Percentiles rank a stretch among this genome's conserved stretches.
Conservation (phyloP, 2,888 invertebrate genomes). For the Lathronympha strigana region DNA sequence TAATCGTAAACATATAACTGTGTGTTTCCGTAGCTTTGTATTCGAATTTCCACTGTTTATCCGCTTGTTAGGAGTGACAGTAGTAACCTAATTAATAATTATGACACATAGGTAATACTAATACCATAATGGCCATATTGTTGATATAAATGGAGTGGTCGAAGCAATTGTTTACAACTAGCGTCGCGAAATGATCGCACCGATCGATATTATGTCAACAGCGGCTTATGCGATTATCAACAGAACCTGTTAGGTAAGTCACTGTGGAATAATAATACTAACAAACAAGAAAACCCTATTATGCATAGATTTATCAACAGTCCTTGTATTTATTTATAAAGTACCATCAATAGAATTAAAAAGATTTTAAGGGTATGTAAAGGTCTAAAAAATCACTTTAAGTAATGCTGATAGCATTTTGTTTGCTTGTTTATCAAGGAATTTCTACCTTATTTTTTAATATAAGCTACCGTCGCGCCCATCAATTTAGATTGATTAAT, state of each 20-base stretch:
- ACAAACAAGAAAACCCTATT: slow-evolving; percentile 15
- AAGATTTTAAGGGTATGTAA: too few relatives aligned
- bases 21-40: too few relatives aligned
- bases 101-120: slow-evolving; percentile 3
- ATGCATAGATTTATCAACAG: slow-evolving; percentile 1
- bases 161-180: slow-evolving; percentile 38
- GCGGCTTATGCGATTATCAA: slow-evolving; percentile 22
- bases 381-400: too few relatives aligned
- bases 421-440: too few relatives aligned
- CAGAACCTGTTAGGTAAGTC: slow-evolving; percentile 22
- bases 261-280: slow-evolving; percentile 15
- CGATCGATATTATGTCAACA: slow-evolving; percentile 37
- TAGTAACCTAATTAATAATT: neutral
- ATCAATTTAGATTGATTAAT: too few relatives aligned
- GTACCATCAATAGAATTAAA: too few relatives aligned
- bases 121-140: slow-evolving; percentile 20
- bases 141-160: slow-evolving; percentile 32
- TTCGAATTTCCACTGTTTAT: too few relatives aligned
- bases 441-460: too few relatives aligned
- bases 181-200: slow-evolving; percentile 33
- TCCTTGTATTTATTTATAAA: neutral
- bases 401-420: too few relatives aligned
- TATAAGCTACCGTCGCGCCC: too few relatives aligned
- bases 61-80: neutral
- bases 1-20: too few relatives aligned